phyloP scores from a whole-genome alignment of 2,797 vertebrate species.

The Poeciliopsis presidionis region DNA sequence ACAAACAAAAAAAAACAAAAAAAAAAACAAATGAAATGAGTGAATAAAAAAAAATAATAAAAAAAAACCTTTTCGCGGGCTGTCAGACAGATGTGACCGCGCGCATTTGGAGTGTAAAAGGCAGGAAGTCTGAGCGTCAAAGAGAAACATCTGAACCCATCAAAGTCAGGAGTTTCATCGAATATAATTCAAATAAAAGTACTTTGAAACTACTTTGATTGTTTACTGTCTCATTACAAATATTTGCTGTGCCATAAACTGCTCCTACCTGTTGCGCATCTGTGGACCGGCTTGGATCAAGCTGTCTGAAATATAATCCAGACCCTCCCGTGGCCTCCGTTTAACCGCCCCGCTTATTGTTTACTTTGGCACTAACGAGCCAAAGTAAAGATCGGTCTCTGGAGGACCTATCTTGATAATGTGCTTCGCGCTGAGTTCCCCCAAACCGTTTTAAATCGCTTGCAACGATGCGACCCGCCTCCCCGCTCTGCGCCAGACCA shows the following conservation, averaged over 20 bases:
- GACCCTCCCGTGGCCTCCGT: constrained; percentile 21
- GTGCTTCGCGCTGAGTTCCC: constrained; percentile 61
- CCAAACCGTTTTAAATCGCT: constrained; percentile 78
- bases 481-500: constrained; percentile 45
- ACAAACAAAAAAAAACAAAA: background rate
- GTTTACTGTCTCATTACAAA: background rate
- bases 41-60: background rate
- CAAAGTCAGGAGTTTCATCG: background rate
- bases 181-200: background rate
- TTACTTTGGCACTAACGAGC: constrained; percentile 16
- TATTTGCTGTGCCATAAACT: background rate
- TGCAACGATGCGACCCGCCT: constrained; percentile 61
- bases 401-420: constrained; percentile 65
- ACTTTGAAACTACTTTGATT: background rate
- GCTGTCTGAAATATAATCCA: constrained; percentile 72
- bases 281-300: constrained; percentile 45
- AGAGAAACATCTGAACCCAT: background rate
- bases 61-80: background rate
- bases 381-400: constrained; percentile 24
- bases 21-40: background rate
- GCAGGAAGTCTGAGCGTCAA: constrained; percentile 29
- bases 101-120: constrained; percentile 38
- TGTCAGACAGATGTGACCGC: background rate
- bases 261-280: constrained; percentile 77
- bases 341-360: constrained; percentile 41